Evolutionary conservation across 2,888 invertebrate genomes (phyloP).

Genomic region (Strigamia maritima): DNA sequence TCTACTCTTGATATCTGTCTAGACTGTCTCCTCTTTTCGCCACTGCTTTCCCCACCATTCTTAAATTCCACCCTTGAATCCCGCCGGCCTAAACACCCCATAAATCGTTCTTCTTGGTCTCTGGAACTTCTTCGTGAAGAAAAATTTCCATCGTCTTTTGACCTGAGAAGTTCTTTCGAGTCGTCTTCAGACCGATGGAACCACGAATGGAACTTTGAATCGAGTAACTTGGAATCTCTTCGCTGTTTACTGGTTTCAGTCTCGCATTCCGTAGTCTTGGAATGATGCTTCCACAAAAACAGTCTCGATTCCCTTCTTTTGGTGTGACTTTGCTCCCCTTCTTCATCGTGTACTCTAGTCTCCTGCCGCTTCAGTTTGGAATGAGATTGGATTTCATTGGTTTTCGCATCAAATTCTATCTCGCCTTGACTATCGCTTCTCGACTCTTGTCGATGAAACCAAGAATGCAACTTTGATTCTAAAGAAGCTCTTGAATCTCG

Average conservation of each 20-base stretch:
- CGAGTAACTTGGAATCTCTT: constrained; percentile 9
- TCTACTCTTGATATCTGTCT: background rate
- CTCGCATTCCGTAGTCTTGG: background rate
- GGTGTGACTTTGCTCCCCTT: background rate
- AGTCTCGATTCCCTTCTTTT: constrained; percentile 7
- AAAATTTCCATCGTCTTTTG: background rate
- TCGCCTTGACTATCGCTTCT: background rate
- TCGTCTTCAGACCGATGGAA: background rate
- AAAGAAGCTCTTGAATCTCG: background rate
- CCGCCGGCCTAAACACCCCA: background rate
- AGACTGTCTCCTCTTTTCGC: background rate
- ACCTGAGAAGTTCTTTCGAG: background rate
- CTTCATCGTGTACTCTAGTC: background rate
- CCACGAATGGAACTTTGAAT: constrained; percentile 28
- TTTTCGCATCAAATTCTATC: background rate
- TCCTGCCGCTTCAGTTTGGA: background rate
- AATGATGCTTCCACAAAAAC: background rate
- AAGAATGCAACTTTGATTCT: background rate
- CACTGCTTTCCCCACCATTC: background rate
- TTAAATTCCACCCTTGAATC: constrained; percentile 7
- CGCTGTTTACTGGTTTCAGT: constrained; percentile 14
- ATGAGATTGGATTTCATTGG: background rate
- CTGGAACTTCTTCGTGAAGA: background rate
- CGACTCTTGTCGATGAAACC: constrained; percentile 36
- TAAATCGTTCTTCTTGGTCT: background rate